Conservation (phyloP, 2,797 vertebrate genomes). For the Clarias pachynema region DNA sequence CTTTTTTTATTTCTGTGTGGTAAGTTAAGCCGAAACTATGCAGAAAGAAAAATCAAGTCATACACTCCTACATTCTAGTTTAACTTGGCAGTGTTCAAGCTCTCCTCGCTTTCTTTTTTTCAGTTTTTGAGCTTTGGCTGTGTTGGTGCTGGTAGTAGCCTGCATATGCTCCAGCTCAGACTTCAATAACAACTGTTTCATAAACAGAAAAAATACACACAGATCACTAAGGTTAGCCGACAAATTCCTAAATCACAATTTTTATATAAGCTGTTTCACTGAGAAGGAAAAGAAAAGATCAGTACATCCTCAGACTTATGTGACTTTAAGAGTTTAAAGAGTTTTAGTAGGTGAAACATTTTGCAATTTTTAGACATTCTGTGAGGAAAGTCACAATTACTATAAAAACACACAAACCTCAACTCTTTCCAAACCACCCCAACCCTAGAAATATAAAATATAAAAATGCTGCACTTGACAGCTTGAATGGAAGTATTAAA, state of each 20-base stretch:
- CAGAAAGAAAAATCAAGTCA: not conserved
- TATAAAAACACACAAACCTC: not conserved
- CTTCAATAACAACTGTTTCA: not conserved
- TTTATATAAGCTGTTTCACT: not conserved
- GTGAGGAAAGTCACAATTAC: not conserved
- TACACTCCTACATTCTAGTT: not conserved
- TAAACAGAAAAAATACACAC: slow-evolving; percentile 9
- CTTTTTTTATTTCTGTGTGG: not conserved
- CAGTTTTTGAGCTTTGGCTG: not conserved
- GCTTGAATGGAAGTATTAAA: not conserved
- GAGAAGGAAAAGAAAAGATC: not conserved
- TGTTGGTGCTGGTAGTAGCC: not conserved
- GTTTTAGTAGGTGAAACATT: not conserved
- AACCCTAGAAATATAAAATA: not conserved
- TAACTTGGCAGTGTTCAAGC: slow-evolving; percentile 10
- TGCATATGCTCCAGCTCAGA: slow-evolving; percentile 3
- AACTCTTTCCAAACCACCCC: not conserved
- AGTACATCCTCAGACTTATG: not conserved
- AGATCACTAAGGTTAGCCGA: slow-evolving; percentile 9
- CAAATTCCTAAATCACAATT: slow-evolving; percentile 7
- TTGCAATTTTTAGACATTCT: not conserved
- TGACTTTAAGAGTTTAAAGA: not conserved
- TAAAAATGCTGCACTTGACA: not conserved
- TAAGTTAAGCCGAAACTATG: not conserved
- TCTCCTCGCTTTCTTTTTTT: not conserved